phyloP scores from a whole-genome alignment of 2,797 vertebrate genomes.

The Acomys russatus region DNA sequence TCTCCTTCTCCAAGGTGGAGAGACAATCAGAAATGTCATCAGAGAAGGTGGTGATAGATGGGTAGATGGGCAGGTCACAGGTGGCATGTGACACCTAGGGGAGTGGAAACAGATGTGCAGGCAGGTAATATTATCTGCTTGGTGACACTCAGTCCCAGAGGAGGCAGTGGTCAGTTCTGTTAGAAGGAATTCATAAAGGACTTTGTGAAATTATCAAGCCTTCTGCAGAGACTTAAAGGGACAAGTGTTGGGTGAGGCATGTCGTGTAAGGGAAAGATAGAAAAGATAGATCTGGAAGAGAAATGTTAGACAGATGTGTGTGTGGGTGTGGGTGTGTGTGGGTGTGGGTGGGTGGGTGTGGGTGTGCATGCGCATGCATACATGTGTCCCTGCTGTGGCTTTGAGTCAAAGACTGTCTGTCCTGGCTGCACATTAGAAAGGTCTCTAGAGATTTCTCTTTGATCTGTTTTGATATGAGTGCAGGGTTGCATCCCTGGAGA shows the following conservation, averaged over 20 bases:
- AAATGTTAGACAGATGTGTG: not conserved
- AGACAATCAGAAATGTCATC: not conserved
- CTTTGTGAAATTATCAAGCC: not conserved
- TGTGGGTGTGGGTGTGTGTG: not conserved
- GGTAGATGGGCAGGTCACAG: not conserved
- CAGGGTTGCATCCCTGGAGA: not conserved
- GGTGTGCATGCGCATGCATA: not conserved
- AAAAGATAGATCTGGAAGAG: not conserved
- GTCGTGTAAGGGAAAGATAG: constrained; percentile 32
- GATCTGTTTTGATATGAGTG: not conserved
- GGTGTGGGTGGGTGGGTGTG: not conserved
- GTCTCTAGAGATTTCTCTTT: not conserved
- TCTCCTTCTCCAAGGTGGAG: not conserved
- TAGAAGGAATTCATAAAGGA: not conserved
- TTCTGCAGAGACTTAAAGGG: constrained; percentile 2
- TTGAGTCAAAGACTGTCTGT: not conserved
- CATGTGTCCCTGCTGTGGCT: not conserved
- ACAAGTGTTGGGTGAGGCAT: not conserved
- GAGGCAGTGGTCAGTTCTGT: not conserved
- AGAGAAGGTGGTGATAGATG: not conserved
- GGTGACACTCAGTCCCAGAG: not conserved
- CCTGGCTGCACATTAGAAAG: not conserved
- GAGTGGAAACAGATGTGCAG: not conserved
- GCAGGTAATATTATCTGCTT: not conserved
- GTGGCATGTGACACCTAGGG: not conserved